Evolutionary conservation across 2,888 invertebrate species (phyloP).

Genomic region (Luperina testacea): DNA sequence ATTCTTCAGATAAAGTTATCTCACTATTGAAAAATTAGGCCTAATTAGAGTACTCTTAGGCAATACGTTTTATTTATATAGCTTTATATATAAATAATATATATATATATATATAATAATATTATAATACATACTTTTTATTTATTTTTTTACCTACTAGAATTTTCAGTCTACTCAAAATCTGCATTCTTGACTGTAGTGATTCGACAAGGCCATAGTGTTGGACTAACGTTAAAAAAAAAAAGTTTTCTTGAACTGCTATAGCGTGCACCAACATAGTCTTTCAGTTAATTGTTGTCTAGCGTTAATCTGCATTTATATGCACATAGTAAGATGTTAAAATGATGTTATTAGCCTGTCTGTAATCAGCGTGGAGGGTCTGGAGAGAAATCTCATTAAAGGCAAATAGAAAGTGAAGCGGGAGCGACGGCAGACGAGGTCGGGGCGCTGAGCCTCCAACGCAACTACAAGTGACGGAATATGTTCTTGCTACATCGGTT

Average conservation of each 20-base stretch:
- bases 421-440: slow-evolving; percentile 15
- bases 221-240: not conserved
- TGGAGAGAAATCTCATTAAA: slow-evolving; percentile 72
- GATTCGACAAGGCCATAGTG: not conserved
- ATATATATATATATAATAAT: too few relatives aligned
- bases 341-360: slow-evolving; percentile 66
- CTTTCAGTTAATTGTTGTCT: slow-evolving; percentile 35
- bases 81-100: too few relatives aligned
- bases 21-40: too few relatives aligned
- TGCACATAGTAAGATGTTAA: slow-evolving; percentile 47
- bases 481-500: not conserved
- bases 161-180: not conserved
- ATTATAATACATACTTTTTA: too few relatives aligned
- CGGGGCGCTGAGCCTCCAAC: slow-evolving; percentile 8
- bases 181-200: not conserved
- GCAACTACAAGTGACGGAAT: slow-evolving; percentile 20
- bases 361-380: slow-evolving; percentile 66
- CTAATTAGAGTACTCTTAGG: not conserved
- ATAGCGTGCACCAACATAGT: slow-evolving; percentile 7
- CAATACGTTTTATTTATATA: too few relatives aligned
- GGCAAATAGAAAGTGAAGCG: slow-evolving; percentile 62
- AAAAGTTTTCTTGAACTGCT: not conserved
- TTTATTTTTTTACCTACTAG: too few relatives aligned
- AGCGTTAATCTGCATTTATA: slow-evolving; percentile 46
- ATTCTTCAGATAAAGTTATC: not conserved